Conservation (phyloP, 2,113 vertebrate species). For the Microtus pennsylvanicus region DNA sequence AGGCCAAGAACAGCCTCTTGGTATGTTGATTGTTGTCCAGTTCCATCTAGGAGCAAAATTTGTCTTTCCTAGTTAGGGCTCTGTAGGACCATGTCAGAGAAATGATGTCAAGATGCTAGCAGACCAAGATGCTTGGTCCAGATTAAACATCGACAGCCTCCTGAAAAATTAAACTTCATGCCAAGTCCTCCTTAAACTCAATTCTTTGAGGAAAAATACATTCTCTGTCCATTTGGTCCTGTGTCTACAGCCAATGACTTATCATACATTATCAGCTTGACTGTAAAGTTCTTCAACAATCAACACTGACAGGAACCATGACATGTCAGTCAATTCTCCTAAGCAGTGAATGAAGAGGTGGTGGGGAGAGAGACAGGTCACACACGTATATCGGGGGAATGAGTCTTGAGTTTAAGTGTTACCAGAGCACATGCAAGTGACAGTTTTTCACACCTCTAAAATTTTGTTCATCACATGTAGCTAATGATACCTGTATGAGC, state of each 20-base stretch:
- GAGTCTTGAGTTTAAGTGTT: not conserved
- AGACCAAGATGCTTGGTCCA: not conserved
- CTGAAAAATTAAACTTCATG: not conserved
- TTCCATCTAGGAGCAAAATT: not conserved
- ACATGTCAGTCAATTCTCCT: not conserved
- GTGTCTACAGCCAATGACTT: not conserved
- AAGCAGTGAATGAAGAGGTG: not conserved
- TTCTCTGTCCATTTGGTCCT: not conserved
- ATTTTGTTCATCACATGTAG: not conserved
- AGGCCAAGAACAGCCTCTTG: not conserved
- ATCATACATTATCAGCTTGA: not conserved
- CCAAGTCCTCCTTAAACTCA: not conserved
- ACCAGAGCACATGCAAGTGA: not conserved
- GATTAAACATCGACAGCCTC: not conserved
- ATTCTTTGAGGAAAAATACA: not conserved
- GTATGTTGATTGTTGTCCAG: not conserved
- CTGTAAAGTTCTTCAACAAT: not conserved
- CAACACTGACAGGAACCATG: not conserved
- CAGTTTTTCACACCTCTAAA: not conserved
- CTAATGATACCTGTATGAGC: not conserved
- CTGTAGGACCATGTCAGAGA: not conserved
- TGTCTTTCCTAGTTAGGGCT: not conserved
- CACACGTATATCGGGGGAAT: not conserved
- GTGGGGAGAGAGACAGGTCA: not conserved
- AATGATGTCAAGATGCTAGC: not conserved